A percentile compares a stretch with the other conserved stretches of the same genome.
Evolutionary conservation across 1,140 invertebrate genomes (phyloP).

Genomic region (Aphelenchoides besseyi): DNA sequence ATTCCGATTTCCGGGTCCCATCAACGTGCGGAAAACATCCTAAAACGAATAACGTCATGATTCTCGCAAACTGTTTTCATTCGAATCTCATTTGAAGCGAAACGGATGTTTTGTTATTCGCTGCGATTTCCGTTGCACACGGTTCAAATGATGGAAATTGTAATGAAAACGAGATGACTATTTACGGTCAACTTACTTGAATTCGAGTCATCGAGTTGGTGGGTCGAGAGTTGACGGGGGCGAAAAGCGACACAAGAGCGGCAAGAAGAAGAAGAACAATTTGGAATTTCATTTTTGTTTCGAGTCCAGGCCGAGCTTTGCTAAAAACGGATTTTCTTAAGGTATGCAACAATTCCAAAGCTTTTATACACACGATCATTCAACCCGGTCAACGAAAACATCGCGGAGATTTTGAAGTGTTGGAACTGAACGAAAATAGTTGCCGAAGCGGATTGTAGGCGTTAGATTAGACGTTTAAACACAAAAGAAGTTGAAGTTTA

Average conservation of each 20-base stretch:
- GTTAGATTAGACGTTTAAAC: too few relatives aligned
- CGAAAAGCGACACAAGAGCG: background rate
- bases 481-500: too few relatives aligned
- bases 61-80: slow-evolving; percentile 5
- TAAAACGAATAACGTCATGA: background rate
- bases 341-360: too few relatives aligned
- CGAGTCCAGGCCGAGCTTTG: background rate
- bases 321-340: background rate
- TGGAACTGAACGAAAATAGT: too few relatives aligned
- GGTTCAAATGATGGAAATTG: background rate
- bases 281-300: slow-evolving; percentile 7
- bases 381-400: too few relatives aligned
- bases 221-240: background rate
- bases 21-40: slow-evolving; percentile 14
- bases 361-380: too few relatives aligned
- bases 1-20: background rate
- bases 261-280: background rate
- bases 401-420: too few relatives aligned
- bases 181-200: background rate
- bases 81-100: background rate
- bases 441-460: too few relatives aligned
- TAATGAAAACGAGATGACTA: background rate
- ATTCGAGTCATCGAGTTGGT: slow-evolving; percentile 4
- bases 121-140: background rate
- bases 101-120: background rate